Evolutionary conservation across 1,140 invertebrate species (phyloP), one percentile per base, ranked within the genome.

Genomic region (Drosophila ogumai): DNA sequence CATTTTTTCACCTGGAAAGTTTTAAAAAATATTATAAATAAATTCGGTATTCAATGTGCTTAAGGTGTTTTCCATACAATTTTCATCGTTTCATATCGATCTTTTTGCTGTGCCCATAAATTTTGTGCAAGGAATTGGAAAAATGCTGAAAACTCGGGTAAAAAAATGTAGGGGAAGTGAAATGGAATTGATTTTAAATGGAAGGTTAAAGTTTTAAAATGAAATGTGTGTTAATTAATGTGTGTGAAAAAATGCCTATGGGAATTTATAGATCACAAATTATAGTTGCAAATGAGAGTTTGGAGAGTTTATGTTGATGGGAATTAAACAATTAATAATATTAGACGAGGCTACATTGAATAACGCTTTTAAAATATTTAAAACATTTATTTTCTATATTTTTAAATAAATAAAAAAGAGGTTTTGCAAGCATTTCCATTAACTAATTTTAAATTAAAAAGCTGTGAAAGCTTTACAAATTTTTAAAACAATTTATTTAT

Each of bases 1-100:
- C 47, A 68, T 73, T 73, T 72, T 75, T 82, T 63, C 64, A 49
- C 46, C 54, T 75, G 44, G 25, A 71, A 52, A 50, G 56, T 60
- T 84, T 80, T 56, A 46, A 75, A 72, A 66, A 86, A 79, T 79
- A 69, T 67, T 60, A 49, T 61, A 66, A 75, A 82, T 75, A 79
- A 68, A 81, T 81, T 56, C 44, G 12, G 50, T 47, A 60, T 52
- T 46, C 49, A 61, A 58, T 41, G 56, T 81, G 67, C 81, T 81
- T 63, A 81, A 85, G 81, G 73, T 85, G 65, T 66, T 54, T 54
- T 65, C 63, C 63, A 72, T 68, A 74, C 40, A 75, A 56, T 49
- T 75, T 64, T 50, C 49, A 75, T 56, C 15, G 40, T 7, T 67
- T 67, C 43, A 31, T 66, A 52, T 64, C 34, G 19, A 52, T 67